These are phyloP conservation scores for Caenorhabditis japonica DNA, from an alignment of 2,888 invertebrate species.

Conservation along the genomic window DNA sequence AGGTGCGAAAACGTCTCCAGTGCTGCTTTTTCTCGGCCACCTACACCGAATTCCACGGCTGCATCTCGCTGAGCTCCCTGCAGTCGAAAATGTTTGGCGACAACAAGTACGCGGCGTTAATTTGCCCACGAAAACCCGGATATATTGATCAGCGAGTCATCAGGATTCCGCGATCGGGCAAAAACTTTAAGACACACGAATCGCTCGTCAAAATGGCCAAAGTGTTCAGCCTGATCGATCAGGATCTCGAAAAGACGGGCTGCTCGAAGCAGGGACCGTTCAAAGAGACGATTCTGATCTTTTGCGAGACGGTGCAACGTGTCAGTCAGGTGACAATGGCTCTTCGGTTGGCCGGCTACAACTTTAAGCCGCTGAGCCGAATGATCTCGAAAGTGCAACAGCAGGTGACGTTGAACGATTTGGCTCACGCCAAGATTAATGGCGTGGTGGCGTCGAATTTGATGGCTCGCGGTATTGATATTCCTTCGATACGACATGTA, in stretches of 20 bases:
- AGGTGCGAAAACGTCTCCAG: slow-evolving; percentile 12
- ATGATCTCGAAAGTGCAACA: slow-evolving; percentile 22
- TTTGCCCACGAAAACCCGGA: slow-evolving; percentile 15
- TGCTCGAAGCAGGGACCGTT: slow-evolving; percentile 38
- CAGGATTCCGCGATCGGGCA: neutral
- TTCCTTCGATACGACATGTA: slow-evolving; percentile 41
- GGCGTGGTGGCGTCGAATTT: slow-evolving; percentile 52
- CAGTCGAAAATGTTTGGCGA: slow-evolving; percentile 7
- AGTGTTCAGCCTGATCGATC: slow-evolving; percentile 19
- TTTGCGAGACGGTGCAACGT: slow-evolving; percentile 28
- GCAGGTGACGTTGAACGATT: slow-evolving; percentile 8
- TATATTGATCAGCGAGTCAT: slow-evolving; percentile 38
- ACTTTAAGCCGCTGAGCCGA: slow-evolving; percentile 29
- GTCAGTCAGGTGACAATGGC: slow-evolving; percentile 20
- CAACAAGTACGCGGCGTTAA: neutral
- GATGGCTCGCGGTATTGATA: slow-evolving; percentile 48
- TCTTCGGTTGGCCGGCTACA: slow-evolving; percentile 30
- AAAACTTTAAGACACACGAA: neutral
- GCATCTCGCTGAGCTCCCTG: neutral
- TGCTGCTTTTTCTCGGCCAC: slow-evolving; percentile 39
- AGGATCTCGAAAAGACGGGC: slow-evolving; percentile 21
- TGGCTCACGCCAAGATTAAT: slow-evolving; percentile 27
- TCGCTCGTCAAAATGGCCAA: slow-evolving; percentile 12
- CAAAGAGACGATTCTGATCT: slow-evolving; percentile 34
- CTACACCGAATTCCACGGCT: neutral